phyloP scores from a whole-genome alignment of 1,140 invertebrate genomes.

The Euura saliciscinereae region DNA sequence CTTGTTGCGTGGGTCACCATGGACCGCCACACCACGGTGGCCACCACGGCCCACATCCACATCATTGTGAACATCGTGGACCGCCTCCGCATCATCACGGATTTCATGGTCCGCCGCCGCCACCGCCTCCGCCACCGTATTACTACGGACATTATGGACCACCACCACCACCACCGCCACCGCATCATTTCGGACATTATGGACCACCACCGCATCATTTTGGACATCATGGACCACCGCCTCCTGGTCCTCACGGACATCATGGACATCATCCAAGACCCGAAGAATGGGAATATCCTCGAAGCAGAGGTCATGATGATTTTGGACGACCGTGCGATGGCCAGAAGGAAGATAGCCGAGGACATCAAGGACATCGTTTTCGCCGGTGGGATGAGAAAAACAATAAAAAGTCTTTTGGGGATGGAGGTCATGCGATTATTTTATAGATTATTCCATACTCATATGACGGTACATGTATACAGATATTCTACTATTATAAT shows the following conservation, averaged over 20 bases:
- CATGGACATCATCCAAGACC: no score
- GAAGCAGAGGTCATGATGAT: neutral
- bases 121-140: neutral
- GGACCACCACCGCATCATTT: neutral
- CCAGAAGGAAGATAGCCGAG: neutral
- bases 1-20: neutral
- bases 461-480: no score
- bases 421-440: no score
- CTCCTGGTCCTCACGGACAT: neutral
- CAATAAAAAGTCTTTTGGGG: neutral
- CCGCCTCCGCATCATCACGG: neutral
- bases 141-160: neutral
- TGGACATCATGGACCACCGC: neutral
- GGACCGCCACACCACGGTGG: neutral
- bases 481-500: no score
- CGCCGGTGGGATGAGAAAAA: neutral
- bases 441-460: no score
- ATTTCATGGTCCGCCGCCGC: neutral
- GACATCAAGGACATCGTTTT: neutral
- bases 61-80: neutral
- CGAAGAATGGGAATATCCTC: no score
- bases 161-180: neutral
- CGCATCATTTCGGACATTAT: neutral
- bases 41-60: neutral
- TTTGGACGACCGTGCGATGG: neutral